Percentiles rank a stretch among this genome's conserved stretches.
Evolutionary conservation across 2,888 invertebrate genomes (phyloP).

Genomic region (Aspidapion aeneum): DNA sequence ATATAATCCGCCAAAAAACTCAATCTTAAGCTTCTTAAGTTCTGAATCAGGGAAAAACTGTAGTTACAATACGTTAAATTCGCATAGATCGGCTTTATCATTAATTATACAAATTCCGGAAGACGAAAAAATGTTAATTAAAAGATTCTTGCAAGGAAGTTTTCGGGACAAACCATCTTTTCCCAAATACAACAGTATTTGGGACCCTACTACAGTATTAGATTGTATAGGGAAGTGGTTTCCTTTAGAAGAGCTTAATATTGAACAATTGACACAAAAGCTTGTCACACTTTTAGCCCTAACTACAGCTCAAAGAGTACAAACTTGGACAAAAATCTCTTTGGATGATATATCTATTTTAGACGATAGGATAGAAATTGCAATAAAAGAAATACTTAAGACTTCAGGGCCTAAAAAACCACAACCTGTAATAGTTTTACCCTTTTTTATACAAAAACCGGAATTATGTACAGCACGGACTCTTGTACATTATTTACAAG

Average conservation of each 20-base stretch:
- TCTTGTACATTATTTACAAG: too few relatives aligned
- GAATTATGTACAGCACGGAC: too few relatives aligned
- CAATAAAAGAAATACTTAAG: too few relatives aligned
- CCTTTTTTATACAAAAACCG: too few relatives aligned
- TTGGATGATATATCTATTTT: not conserved
- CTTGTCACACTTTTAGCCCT: conserved; percentile 10
- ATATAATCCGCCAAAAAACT: conserved; percentile 8
- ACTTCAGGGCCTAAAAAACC: too few relatives aligned
- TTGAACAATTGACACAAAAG: conserved; percentile 8
- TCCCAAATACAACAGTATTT: conserved; percentile 1
- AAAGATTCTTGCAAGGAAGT: conserved; percentile 7
- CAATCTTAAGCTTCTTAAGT: conserved; percentile 3
- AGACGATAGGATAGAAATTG: too few relatives aligned
- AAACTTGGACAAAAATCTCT: not conserved
- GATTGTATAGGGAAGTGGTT: conserved; percentile 3
- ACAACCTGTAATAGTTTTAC: too few relatives aligned
- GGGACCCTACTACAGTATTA: not conserved
- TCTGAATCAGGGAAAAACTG: not conserved
- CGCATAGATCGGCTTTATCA: conserved; percentile 8
- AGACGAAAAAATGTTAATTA: conserved; percentile 1
- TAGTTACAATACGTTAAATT: conserved; percentile 3
- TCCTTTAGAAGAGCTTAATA: conserved; percentile 3
- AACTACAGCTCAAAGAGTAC: conserved; percentile 1
- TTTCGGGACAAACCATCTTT: not conserved
- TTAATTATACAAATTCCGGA: conserved; percentile 7